These are phyloP conservation scores for Chanos chanos DNA, from an alignment of 2,797 vertebrate species.

Conservation along the genomic window DNA sequence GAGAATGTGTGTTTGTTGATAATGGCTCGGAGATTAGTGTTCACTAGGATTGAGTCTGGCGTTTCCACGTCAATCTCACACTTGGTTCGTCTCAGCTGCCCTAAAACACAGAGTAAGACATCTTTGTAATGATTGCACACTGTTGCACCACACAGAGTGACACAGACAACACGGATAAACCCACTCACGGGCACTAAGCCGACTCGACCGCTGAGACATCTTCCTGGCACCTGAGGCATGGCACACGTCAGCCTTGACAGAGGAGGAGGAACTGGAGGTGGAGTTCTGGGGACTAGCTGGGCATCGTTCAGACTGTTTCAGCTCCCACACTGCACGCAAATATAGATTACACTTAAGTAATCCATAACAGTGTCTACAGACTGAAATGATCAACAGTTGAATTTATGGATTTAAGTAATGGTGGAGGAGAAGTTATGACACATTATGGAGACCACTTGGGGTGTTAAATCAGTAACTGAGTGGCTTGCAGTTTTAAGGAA, in stretches of 20 bases:
- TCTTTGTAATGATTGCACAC: constrained; percentile 3
- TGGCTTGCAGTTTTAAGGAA: too few species aligned
- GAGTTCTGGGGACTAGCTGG: constrained; percentile 70
- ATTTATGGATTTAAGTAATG: too few species aligned
- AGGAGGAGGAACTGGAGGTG: constrained; percentile 64
- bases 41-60: constrained; percentile 95
- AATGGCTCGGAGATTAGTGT: constrained; percentile 93
- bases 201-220: constrained; percentile 81
- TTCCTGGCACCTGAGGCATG: constrained; percentile 79
- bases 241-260: constrained; percentile 74
- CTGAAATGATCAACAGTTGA: too few species aligned
- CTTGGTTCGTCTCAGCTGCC: constrained; percentile 87
- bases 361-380: not conserved
- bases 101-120: constrained; percentile 63
- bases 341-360: not conserved
- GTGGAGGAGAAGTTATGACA: too few species aligned
- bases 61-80: constrained; percentile 97
- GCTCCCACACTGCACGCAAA: constrained; percentile 73
- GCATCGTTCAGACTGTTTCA: constrained; percentile 67
- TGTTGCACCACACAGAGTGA: not conserved
- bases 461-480: too few species aligned
- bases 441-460: too few species aligned
- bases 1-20: constrained; percentile 98
- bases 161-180: constrained; percentile 1
- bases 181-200: constrained; percentile 85